Percentiles rank a stretch among this genome's conserved stretches.
phyloP scores from a whole-genome alignment of 2,888 invertebrate genomes.

The Resseliella maxima region DNA sequence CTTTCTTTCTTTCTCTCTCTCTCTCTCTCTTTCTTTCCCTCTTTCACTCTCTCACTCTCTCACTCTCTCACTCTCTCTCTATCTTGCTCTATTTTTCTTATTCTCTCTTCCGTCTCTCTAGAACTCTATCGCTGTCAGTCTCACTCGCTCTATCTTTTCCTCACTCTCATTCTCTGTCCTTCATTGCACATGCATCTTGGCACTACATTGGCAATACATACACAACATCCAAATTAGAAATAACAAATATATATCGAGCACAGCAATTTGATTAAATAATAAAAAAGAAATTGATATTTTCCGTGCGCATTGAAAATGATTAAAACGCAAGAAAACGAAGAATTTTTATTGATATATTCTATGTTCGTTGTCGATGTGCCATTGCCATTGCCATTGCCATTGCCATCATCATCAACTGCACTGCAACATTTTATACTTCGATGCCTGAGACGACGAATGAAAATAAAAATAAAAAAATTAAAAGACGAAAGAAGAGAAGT shows the following conservation, averaged over 20 bases:
- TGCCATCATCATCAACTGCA: not conserved
- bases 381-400: too few relatives aligned
- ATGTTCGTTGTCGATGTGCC: conserved; percentile 21
- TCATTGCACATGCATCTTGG: not conserved
- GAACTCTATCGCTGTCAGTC: not conserved
- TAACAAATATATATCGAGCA: conserved; percentile 28
- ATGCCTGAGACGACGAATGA: not conserved
- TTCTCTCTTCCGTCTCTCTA: not conserved
- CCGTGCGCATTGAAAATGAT: conserved; percentile 33
- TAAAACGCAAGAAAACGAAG: conserved; percentile 32
- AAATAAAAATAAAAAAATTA: not conserved
- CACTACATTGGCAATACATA: not conserved
- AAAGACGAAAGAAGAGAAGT: not conserved
- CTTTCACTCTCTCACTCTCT: not conserved
- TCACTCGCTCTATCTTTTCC: not conserved
- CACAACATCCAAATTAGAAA: conserved; percentile 1
- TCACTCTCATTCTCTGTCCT: not conserved
- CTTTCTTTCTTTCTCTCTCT: not conserved
- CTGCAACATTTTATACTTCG: not conserved
- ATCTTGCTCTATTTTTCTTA: too few relatives aligned
- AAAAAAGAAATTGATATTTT: conserved; percentile 51
- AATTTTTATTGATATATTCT: conserved; percentile 51
- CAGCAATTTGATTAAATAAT: conserved; percentile 46
- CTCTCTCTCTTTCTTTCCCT: not conserved
- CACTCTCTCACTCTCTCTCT: not conserved